Conservation (phyloP, 2,888 invertebrate species). For the Callimorpha dominula region DNA sequence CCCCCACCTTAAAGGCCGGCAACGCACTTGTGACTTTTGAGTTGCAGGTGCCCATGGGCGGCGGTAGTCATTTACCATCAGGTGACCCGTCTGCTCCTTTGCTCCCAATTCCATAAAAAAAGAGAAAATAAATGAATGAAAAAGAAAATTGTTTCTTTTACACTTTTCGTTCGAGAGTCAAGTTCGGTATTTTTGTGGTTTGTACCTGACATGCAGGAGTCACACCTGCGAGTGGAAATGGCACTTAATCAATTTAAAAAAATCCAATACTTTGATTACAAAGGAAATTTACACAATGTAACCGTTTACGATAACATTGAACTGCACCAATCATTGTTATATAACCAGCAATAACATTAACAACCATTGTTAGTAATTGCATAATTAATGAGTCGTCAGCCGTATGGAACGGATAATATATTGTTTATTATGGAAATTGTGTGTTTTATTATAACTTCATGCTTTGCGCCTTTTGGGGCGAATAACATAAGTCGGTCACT, state of each 20-base stretch:
- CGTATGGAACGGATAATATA: slow-evolving; percentile 1
- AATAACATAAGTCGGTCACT: slow-evolving; percentile 4
- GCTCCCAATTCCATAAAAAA: no score
- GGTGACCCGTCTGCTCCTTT: no score
- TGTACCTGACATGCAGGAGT: neutral
- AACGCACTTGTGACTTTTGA: no score
- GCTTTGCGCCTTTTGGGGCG: slow-evolving; percentile 12
- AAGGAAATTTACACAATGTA: neutral
- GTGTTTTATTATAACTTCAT: slow-evolving; percentile 10
- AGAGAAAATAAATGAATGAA: neutral
- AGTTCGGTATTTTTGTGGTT: neutral
- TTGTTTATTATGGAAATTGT: slow-evolving; percentile 1
- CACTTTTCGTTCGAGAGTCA: neutral
- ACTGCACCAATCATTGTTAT: slow-evolving; percentile 17
- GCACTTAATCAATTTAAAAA: neutral
- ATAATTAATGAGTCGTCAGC: slow-evolving; percentile 13
- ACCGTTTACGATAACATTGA: slow-evolving; percentile 18
- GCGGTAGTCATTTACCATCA: no score
- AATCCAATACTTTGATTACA: neutral
- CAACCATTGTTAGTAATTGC: slow-evolving; percentile 22
- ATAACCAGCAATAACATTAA: slow-evolving; percentile 17
- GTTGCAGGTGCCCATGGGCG: no score
- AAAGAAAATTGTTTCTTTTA: neutral
- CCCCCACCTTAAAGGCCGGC: no score
- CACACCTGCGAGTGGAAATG: neutral